phyloP scores from a whole-genome alignment of 2,888 invertebrate genomes.

The Apodemia mormo region DNA sequence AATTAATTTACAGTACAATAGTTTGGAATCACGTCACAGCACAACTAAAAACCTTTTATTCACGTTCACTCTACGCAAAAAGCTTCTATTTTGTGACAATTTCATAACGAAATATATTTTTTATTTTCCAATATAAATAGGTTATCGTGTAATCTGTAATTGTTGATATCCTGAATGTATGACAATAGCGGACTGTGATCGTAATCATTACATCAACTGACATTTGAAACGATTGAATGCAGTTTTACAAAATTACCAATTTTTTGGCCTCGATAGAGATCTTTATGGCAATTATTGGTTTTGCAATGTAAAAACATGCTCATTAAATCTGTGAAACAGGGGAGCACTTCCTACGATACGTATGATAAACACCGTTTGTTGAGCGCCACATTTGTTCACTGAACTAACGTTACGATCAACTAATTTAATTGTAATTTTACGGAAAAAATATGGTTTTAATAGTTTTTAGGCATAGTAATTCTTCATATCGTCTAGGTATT shows the following conservation, averaged over 20 bases:
- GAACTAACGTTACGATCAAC: too few species aligned
- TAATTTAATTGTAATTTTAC: too few species aligned
- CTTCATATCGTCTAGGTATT: too few species aligned
- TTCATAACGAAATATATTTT: neutral
- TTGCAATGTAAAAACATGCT: neutral
- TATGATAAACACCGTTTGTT: too few species aligned
- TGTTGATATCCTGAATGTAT: neutral
- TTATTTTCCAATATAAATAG: neutral
- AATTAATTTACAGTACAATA: too few species aligned
- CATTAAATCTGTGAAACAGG: neutral
- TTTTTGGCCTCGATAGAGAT: neutral
- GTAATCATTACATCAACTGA: neutral
- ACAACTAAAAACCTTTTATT: neutral
- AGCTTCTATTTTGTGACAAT: neutral
- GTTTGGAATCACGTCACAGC: neutral
- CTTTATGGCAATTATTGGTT: neutral
- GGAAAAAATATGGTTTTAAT: too few species aligned
- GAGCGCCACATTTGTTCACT: too few species aligned
- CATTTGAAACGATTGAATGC: neutral
- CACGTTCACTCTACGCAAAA: neutral
- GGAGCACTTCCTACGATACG: too few species aligned
- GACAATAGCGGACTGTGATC: neutral
- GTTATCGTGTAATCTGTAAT: conserved; percentile 7
- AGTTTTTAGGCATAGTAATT: too few species aligned
- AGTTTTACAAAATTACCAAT: neutral